Conservation (phyloP, 2,888 invertebrate genomes). For the Ennomos quercinarius region DNA sequence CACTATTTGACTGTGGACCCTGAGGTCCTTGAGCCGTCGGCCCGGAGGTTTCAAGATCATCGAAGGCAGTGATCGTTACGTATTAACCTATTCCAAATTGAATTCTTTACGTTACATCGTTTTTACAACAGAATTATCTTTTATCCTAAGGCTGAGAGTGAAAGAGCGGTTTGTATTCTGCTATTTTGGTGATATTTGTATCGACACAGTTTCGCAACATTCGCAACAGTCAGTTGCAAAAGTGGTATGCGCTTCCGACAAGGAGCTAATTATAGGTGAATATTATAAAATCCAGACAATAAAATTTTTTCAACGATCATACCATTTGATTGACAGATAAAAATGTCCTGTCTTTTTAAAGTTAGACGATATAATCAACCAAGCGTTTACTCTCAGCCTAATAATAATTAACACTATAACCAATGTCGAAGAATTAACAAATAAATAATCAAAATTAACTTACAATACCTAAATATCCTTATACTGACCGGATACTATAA, state of each 20-base stretch:
- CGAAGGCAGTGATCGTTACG: constrained; percentile 69
- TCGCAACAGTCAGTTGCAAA: too few species aligned
- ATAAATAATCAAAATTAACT: constrained; percentile 48
- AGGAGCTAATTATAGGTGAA: too few species aligned
- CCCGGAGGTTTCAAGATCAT: constrained; percentile 64
- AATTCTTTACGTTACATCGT: too few species aligned
- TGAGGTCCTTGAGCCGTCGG: constrained; percentile 36
- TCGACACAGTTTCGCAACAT: too few species aligned
- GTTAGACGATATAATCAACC: not conserved
- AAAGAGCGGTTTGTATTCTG: constrained; percentile 1
- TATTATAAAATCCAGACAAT: too few species aligned
- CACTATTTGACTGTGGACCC: constrained; percentile 47
- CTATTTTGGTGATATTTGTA: not conserved
- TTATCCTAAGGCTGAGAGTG: constrained; percentile 33
- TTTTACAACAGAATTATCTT: constrained; percentile 20
- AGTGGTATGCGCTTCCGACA: too few species aligned
- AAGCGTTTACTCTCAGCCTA: constrained; percentile 33
- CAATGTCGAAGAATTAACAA: constrained; percentile 39
- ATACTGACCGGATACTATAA: constrained; percentile 27
- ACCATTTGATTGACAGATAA: not conserved
- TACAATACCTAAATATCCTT: constrained; percentile 18
- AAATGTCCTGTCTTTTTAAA: not conserved
- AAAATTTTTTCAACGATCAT: too few species aligned
- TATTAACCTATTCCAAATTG: not conserved
- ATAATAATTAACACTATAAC: constrained; percentile 35